Evolutionary conservation across 2,113 vertebrate species (phyloP).

Genomic region (Daubentonia madagascariensis): DNA sequence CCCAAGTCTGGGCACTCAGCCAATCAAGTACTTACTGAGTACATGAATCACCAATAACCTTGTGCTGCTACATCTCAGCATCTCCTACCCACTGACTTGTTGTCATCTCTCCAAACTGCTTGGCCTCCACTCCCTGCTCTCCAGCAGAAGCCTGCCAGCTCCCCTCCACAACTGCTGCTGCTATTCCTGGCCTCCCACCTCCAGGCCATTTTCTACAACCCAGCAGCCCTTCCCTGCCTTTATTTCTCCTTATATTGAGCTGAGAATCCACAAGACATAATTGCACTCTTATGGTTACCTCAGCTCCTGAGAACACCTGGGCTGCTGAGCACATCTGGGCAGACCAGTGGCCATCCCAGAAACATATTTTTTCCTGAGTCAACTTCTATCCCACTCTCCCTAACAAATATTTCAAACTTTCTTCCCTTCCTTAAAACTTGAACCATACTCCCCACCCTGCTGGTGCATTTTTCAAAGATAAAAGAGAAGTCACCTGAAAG

Average conservation of each 20-base stretch:
- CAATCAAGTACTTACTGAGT: neutral
- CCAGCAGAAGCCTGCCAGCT: neutral
- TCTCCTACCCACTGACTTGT: neutral
- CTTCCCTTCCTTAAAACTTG: neutral
- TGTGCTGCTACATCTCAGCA: neutral
- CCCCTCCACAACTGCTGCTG: neutral
- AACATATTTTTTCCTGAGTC: neutral
- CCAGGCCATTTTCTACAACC: neutral
- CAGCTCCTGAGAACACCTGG: neutral
- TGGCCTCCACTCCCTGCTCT: neutral
- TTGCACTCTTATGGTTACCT: neutral
- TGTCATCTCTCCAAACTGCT: neutral
- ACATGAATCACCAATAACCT: neutral
- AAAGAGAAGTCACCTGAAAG: neutral
- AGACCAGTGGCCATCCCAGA: neutral
- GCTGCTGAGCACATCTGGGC: neutral
- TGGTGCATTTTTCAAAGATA: neutral
- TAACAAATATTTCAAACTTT: neutral
- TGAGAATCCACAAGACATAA: neutral
- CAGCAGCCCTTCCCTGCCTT: neutral
- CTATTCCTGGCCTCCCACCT: neutral
- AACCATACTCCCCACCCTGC: neutral
- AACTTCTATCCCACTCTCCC: neutral
- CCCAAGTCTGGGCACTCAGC: neutral
- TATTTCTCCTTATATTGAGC: neutral